Percentiles rank a stretch among this genome's conserved stretches.
phyloP scores from a whole-genome alignment of 1,140 invertebrate species.

The Drosophila triauraria region DNA sequence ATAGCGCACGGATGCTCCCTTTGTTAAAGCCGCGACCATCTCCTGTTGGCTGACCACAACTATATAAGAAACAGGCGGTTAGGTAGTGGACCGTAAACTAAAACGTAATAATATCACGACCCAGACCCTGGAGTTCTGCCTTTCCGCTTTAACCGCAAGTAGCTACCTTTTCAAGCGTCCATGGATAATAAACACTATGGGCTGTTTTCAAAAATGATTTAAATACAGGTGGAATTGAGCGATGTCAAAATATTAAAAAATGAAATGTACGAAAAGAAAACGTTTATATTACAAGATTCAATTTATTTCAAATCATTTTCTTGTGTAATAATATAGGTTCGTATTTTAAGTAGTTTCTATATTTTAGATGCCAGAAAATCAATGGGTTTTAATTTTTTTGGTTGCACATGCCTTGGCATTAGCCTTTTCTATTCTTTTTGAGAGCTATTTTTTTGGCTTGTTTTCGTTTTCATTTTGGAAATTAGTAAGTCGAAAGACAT shows the following conservation, averaged over 20 bases:
- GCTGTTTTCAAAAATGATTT: background rate
- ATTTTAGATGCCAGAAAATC: constrained; percentile 78
- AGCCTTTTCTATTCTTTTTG: constrained; percentile 40
- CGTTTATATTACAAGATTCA: constrained; percentile 85
- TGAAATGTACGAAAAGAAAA: background rate
- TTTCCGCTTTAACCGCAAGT: background rate
- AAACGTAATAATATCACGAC: too few relatives aligned
- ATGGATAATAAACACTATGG: background rate
- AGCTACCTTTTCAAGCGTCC: background rate
- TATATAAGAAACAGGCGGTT: too few relatives aligned
- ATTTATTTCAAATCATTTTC: constrained; percentile 84
- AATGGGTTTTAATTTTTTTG: constrained; percentile 74
- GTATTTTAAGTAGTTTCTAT: constrained; percentile 79
- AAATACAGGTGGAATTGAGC: background rate
- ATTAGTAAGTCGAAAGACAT: constrained; percentile 74
- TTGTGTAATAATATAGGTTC: constrained; percentile 84
- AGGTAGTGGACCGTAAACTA: too few relatives aligned
- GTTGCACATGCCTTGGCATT: constrained; percentile 67
- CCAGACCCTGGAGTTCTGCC: too few relatives aligned
- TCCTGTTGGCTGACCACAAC: too few relatives aligned
- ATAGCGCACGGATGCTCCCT: too few relatives aligned
- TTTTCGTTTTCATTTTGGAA: constrained; percentile 61
- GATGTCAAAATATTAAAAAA: background rate
- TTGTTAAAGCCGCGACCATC: too few relatives aligned
- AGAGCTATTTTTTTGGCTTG: constrained; percentile 37